These are phyloP conservation scores for Ophioderma brevispina DNA, from an alignment of 35 echinoderm and acorn worm genomes.

Conservation along the genomic window DNA sequence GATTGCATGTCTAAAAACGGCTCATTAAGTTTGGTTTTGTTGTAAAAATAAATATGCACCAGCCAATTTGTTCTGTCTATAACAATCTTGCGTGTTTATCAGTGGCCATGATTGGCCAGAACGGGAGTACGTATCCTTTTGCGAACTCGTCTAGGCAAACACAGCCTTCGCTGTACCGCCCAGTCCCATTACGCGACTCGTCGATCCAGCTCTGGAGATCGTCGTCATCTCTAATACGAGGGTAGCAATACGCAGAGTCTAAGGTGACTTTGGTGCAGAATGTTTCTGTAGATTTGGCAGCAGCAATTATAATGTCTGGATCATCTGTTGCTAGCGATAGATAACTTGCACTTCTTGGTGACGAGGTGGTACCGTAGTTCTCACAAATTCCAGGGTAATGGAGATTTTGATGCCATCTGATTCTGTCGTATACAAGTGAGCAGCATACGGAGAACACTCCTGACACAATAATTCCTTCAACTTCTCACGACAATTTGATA, in stretches of 20 bases:
- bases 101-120: constrained; percentile 72
- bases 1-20: constrained; percentile 87
- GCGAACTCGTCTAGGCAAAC: constrained; percentile 96
- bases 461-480: constrained; percentile 87
- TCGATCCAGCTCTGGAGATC: constrained; percentile 43
- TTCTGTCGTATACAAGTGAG: constrained; percentile 83
- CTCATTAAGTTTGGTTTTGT: constrained; percentile 66
- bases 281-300: not conserved
- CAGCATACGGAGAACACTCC: constrained; percentile 95
- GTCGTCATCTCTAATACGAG: constrained; percentile 54
- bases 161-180: constrained; percentile 59
- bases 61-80: constrained; percentile 82
- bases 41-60: constrained; percentile 67
- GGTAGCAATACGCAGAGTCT: constrained; percentile 89
- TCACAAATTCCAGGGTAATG: constrained; percentile 85
- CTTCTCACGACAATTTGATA: constrained; percentile 45
- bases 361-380: constrained; percentile 66
- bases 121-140: constrained; percentile 72
- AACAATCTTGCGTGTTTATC: constrained; percentile 83
- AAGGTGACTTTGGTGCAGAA: constrained; percentile 64
- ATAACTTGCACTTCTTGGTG: constrained; percentile 45
- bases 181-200: constrained; percentile 46
- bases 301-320: constrained; percentile 24
- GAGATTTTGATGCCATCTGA: constrained; percentile 6
- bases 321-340: constrained; percentile 65